phyloP scores from a whole-genome alignment of 1,140 invertebrate genomes.

The Amyelois transitella region DNA sequence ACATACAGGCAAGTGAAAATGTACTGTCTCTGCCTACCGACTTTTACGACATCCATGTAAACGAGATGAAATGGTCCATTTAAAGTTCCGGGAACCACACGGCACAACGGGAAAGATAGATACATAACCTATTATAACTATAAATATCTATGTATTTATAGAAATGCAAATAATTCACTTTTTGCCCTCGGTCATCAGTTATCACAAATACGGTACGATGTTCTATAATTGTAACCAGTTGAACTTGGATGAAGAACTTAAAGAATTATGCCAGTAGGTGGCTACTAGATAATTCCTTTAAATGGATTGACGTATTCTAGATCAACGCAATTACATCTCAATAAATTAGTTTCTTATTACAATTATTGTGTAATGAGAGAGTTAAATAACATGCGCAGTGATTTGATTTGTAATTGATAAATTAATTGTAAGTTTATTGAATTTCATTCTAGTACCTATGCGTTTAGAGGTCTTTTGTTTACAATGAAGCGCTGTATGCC shows the following conservation, averaged over 20 bases:
- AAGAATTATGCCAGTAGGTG: neutral
- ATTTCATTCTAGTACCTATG: no score
- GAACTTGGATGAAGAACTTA: neutral
- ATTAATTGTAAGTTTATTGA: no score
- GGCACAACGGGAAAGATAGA: no score
- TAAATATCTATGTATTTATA: neutral
- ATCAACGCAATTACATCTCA: neutral
- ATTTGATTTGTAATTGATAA: no score
- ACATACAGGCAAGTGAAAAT: no score
- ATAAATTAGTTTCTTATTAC: neutral
- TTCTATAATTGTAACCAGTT: neutral
- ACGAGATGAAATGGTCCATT: no score
- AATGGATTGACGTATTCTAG: neutral
- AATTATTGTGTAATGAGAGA: neutral
- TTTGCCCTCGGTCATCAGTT: neutral
- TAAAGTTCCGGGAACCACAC: no score
- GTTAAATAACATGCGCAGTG: no score
- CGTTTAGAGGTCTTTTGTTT: no score
- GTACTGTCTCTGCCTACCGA: no score
- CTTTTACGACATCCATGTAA: no score
- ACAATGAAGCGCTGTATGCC: no score
- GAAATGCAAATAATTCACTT: neutral
- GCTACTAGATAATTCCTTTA: neutral
- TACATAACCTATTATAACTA: neutral
- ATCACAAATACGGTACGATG: neutral